phyloP scores from a whole-genome alignment of 2,888 invertebrate genomes.

The Troilus luridus region DNA sequence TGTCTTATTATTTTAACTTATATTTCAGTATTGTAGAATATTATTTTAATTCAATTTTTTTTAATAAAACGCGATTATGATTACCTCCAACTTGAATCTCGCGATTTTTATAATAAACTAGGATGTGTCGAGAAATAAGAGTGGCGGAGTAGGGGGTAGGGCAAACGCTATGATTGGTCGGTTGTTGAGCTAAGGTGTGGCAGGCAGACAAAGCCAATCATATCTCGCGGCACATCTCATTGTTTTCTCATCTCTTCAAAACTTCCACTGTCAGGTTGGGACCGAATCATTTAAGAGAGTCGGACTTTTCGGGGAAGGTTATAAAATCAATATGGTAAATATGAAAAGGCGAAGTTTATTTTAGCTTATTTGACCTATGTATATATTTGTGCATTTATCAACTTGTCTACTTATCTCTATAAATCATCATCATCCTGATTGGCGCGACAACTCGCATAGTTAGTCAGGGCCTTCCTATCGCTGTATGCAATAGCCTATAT shows the following conservation, averaged over 20 bases:
- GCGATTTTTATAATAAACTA: neutral
- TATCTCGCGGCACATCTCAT: constrained; percentile 19
- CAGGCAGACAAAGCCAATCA: constrained; percentile 22
- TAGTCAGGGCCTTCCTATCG: too few species aligned
- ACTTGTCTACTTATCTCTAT: too few species aligned
- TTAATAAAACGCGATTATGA: neutral
- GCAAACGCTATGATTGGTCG: constrained; percentile 31
- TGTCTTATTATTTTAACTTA: too few species aligned
- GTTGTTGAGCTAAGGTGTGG: constrained; percentile 31
- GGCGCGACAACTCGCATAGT: too few species aligned
- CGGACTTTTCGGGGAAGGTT: neutral
- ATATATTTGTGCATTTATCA: too few species aligned
- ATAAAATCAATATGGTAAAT: neutral
- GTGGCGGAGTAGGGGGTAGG: neutral
- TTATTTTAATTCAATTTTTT: neutral
- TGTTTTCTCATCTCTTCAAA: constrained; percentile 43
- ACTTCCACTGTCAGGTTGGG: neutral
- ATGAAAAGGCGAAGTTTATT: too few species aligned
- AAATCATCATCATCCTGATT: too few species aligned
- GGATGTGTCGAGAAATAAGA: neutral
- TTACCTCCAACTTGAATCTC: neutral
- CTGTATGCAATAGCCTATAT: too few species aligned
- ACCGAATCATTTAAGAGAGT: neutral
- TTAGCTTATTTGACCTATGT: too few species aligned
- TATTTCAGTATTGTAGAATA: too few species aligned